These are phyloP conservation scores for Saguinus midas DNA, from an alignment of 2,113 vertebrate genomes.

Conservation along the genomic window DNA sequence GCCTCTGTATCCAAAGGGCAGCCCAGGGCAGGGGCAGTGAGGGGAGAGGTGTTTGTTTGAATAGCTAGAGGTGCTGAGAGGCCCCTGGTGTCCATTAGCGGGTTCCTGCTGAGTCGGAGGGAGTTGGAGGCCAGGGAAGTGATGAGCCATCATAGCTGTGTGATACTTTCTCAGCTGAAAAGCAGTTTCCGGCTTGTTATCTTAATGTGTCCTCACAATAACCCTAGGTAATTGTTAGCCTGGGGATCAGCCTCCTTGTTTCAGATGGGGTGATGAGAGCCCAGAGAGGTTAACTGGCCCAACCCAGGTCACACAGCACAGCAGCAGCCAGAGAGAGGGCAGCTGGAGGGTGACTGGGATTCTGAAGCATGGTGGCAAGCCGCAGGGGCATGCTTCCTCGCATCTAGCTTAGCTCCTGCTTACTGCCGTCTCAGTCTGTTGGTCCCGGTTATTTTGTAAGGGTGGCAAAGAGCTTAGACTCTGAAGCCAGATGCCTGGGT, in stretches of 20 bases:
- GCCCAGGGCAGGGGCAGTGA: not conserved
- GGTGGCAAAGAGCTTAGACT: not conserved
- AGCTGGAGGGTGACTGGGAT: not conserved
- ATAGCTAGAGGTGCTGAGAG: slow-evolving; percentile 15
- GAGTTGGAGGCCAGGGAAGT: not conserved
- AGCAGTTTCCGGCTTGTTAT: slow-evolving; percentile 46
- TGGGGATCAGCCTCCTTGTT: not conserved
- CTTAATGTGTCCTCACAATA: slow-evolving; percentile 43
- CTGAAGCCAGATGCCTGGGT: not conserved
- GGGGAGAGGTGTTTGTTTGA: slow-evolving; percentile 6
- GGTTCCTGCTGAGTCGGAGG: slow-evolving; percentile 29
- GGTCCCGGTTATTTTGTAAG: not conserved
- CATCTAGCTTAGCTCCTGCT: not conserved
- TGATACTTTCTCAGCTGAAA: not conserved
- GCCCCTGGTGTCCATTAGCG: slow-evolving; percentile 32
- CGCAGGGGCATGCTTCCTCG: not conserved
- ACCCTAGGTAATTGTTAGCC: slow-evolving; percentile 30
- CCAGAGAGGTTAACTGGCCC: not conserved
- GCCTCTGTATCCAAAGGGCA: not conserved
- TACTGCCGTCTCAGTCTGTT: not conserved
- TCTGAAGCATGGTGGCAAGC: not conserved
- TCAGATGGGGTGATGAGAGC: not conserved
- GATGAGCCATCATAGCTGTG: slow-evolving; percentile 22
- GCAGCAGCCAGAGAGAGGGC: not conserved
- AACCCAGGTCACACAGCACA: not conserved